A percentile compares a stretch with the other conserved stretches of the same genome.
These are phyloP conservation scores for Clarias laeviceps DNA, from an alignment of 2,797 vertebrate genomes.

Conservation along the genomic window DNA sequence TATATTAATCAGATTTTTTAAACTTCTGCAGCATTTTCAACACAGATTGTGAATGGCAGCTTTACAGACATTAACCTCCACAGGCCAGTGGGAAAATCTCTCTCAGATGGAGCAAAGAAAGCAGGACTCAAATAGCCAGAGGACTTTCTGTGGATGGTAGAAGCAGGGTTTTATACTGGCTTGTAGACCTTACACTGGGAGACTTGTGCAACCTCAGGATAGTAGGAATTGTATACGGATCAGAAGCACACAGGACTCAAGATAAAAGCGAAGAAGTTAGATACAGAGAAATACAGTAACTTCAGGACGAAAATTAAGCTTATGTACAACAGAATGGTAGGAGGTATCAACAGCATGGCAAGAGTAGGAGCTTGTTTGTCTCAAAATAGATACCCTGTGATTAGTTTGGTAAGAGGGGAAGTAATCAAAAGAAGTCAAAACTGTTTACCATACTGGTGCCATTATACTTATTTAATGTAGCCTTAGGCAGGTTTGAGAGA, in stretches of 20 bases:
- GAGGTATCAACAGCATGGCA: not conserved
- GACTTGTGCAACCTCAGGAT: not conserved
- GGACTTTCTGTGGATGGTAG: not conserved
- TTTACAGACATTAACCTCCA: not conserved
- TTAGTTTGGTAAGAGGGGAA: not conserved
- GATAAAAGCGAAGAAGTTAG: not conserved
- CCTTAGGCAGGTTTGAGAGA: not conserved
- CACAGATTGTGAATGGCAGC: not conserved
- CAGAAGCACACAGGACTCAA: not conserved
- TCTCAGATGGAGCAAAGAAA: slow-evolving; percentile 1
- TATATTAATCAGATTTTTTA: not conserved
- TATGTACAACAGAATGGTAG: not conserved
- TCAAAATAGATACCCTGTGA: not conserved
- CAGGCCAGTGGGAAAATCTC: not conserved
- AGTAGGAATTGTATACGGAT: not conserved
- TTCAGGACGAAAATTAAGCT: not conserved
- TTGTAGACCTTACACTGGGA: not conserved
- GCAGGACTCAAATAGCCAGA: not conserved
- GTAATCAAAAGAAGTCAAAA: not conserved
- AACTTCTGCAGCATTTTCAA: not conserved
- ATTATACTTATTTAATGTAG: not conserved
- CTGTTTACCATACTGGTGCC: not conserved
- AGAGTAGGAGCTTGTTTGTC: not conserved
- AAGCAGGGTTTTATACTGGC: not conserved
- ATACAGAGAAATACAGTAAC: not conserved